Evolutionary conservation across 2,113 vertebrate species (phyloP), one percentile per base, ranked within the genome.

Genomic region (Geococcyx californianus): DNA sequence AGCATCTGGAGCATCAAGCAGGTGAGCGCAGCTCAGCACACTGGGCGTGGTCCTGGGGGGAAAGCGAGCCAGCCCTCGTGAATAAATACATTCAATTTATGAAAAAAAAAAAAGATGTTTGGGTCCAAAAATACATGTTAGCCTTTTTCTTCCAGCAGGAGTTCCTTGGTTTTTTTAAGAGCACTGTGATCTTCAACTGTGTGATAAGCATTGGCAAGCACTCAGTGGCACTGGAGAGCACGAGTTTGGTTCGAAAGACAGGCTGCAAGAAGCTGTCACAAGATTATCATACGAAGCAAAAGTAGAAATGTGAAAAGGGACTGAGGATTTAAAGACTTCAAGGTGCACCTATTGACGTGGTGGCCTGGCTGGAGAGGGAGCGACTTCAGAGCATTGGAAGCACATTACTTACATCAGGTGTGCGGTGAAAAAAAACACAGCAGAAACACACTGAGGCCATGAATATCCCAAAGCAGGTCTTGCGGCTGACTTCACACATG

Each of bases 401-500:
- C 67, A 73, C 16, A 2, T 36, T 14, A 77, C 25, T 88, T 92
- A 58, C 88, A 59, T 92, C 79, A 91, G 90, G 94, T 94, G 90
- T 73, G 67, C 0, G 0, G 75, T 68, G 94, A 95, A 80, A 51
- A 13, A 93, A 96, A 94, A 90, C 94, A 76, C 62, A 45, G 73
- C 85, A 90, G 90, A 63, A 94, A 62, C 88, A 44, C 72, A 1
- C 42, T 7, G 75, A 88, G 85, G 63, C 90, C 79, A 29, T 12
- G 79, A 79, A 66, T 54, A 49, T 16, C 88, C 92, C 8, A 0
- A 77, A 49, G 76, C 2, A 23, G 67, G 51, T 45, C 84, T 40
- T 34, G 83, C 7, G 63, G 82, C 85, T 94, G 96, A 92, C 85
- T 95, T 93, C 94, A 88, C 94, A 93, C 94, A 74, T 15, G 70